Evolutionary conservation across 2,797 vertebrate species (phyloP).

Genomic region (Sardinella longiceps): DNA sequence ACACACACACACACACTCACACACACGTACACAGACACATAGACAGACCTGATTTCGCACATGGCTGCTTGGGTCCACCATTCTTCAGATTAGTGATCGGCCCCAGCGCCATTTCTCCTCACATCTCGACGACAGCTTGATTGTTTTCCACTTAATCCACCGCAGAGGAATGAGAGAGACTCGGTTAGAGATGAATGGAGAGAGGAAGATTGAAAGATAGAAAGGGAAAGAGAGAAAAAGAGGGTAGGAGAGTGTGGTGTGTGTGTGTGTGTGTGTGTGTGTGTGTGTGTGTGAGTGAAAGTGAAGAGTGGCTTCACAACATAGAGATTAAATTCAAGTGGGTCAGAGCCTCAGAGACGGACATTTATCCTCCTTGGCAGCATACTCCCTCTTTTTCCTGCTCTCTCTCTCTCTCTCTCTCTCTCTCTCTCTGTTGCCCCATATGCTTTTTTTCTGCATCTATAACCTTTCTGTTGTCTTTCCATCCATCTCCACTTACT

Average conservation of each 20-base stretch:
- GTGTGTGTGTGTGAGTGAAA: not conserved
- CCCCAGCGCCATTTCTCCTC: not conserved
- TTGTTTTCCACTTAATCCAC: slow-evolving; percentile 4
- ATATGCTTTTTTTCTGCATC: not conserved
- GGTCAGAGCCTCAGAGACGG: slow-evolving; percentile 41
- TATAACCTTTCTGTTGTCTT: not conserved
- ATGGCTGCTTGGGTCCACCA: slow-evolving; percentile 6
- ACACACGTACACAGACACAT: not conserved
- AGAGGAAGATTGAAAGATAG: slow-evolving; percentile 5
- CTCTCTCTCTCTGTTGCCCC: not conserved
- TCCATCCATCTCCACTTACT: not conserved
- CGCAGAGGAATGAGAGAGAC: not conserved
- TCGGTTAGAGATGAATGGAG: not conserved
- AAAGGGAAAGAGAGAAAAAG: not conserved
- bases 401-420: slow-evolving; percentile 16
- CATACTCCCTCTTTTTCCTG: slow-evolving; percentile 22
- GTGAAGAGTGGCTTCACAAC: slow-evolving; percentile 3
- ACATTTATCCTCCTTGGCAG: slow-evolving; percentile 45
- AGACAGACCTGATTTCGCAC: slow-evolving; percentile 4
- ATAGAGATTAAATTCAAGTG: slow-evolving; percentile 47
- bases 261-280: slow-evolving; percentile 2
- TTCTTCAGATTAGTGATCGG: not conserved
- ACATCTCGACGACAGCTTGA: not conserved
- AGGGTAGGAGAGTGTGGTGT: not conserved
- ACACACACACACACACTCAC: not conserved